phyloP scores from a whole-genome alignment of 1,140 invertebrate species.

The Leptonema lineaticorne region DNA sequence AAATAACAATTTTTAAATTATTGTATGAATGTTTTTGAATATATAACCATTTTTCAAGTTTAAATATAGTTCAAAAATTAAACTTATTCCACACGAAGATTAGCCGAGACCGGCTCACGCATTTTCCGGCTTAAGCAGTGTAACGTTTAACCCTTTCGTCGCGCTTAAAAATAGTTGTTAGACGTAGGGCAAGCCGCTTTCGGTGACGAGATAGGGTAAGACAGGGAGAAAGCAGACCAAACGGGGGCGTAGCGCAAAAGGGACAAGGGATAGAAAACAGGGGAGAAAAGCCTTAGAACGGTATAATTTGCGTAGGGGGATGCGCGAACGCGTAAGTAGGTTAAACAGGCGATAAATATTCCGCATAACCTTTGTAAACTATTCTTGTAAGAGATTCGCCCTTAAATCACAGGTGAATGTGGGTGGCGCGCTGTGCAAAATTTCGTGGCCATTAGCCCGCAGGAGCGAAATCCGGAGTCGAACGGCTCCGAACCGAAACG shows the following conservation, averaged over 20 bases:
- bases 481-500: no score
- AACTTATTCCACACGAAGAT: no score
- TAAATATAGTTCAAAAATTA: no score
- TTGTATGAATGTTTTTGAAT: no score
- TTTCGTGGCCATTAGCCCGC: conserved; percentile 26
- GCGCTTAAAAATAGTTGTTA: neutral
- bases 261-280: neutral
- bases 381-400: conserved; percentile 25
- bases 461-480: conserved; percentile 6
- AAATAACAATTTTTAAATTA: no score
- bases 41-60: no score
- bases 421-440: conserved; percentile 23
- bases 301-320: conserved; percentile 1
- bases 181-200: neutral
- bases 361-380: conserved; percentile 32
- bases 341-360: conserved; percentile 32
- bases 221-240: neutral
- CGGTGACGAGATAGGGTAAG: neutral
- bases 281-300: no score
- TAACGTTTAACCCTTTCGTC: conserved; percentile 2
- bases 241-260: neutral
- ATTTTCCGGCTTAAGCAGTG: no score
- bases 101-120: no score
- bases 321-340: conserved; percentile 14
- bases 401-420: conserved; percentile 34